Evolutionary conservation across 2,113 vertebrate species (phyloP).

Genomic region (Apodemus speciosus): DNA sequence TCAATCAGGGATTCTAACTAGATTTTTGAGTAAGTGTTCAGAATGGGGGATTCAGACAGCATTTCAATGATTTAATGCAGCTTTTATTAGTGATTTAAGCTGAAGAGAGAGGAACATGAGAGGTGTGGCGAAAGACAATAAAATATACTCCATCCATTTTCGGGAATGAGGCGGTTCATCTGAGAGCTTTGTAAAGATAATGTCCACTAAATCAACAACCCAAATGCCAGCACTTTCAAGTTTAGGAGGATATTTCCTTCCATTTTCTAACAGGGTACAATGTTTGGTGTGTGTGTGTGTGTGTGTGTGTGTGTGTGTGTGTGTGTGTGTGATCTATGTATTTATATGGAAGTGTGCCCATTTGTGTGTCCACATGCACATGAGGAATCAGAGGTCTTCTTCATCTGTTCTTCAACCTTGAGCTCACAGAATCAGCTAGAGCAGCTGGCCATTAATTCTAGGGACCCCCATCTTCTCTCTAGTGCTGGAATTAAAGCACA

Average conservation of each 20-base stretch:
- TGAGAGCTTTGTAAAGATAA: background rate
- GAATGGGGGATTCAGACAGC: slow-evolving; percentile 45
- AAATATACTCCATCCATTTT: background rate
- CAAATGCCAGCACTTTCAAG: background rate
- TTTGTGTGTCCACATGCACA: background rate
- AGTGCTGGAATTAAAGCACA: background rate
- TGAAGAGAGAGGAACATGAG: background rate
- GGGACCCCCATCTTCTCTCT: background rate
- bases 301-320: background rate
- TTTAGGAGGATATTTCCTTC: background rate
- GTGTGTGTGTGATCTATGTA: background rate
- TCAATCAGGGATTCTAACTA: slow-evolving; percentile 42
- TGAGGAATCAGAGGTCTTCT: background rate
- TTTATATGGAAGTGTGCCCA: background rate
- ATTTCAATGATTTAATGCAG: slow-evolving; percentile 36
- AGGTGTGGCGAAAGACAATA: background rate
- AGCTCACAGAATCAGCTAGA: background rate
- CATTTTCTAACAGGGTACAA: background rate
- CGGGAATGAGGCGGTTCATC: background rate
- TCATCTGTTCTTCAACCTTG: background rate
- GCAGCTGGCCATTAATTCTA: background rate
- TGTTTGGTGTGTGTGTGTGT: background rate
- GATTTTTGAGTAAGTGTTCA: slow-evolving; percentile 31
- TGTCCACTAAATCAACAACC: background rate
- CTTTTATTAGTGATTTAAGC: background rate